Evolutionary conservation across 1,140 invertebrate genomes (phyloP), one percentile per base, ranked within the genome.

Genomic region (Geopemphigus sp.): DNA sequence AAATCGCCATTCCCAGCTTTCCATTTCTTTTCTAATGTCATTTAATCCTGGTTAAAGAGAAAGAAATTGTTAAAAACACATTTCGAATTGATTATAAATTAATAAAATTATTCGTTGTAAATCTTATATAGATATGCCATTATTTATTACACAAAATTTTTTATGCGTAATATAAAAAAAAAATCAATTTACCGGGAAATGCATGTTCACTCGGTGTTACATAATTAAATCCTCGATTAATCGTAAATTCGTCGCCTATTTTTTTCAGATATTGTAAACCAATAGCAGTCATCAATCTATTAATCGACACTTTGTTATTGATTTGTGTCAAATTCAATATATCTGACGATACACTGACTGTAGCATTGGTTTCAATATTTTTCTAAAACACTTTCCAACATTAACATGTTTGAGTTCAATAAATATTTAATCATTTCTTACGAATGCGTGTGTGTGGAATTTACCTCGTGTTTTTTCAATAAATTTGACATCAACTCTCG

Each of bases 1-100:
- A 85, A 89, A 95, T 73, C 90, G 89, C 95, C 95, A 97, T 68
- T 94, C 89, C 95, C 95, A 97, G 19, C 90, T 91, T 81, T 87
- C 84, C 32, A 95, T 89, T 81, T 92, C 89, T 59, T 89, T 84
- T 59, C 88, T 87, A 80, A 93, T 88, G 78, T 88, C 84, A 32
- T 88, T 83, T 15, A 96, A 88, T 83, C 93, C 92, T 92, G 83
- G 54, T 63, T 63, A 84, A 86, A 83, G 80, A 81, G 82, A 73
- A 50, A 74, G 32, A 5, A 53, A 12, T 6, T 19, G 5, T 59
- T 3, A 29, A 29, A 59, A 59, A 29, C 17, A 63, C 17, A 17
- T 10, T 63, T 80, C 11, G 45, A 54, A 53, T 4, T 24, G 32
- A 39, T n/a, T 39, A 39, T 39, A 4, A 78, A 26, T 8, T 14